A percentile compares a stretch with the other conserved stretches of the same genome.
Evolutionary conservation across 2,797 vertebrate genomes (phyloP).

Genomic region (Pterois miles): DNA sequence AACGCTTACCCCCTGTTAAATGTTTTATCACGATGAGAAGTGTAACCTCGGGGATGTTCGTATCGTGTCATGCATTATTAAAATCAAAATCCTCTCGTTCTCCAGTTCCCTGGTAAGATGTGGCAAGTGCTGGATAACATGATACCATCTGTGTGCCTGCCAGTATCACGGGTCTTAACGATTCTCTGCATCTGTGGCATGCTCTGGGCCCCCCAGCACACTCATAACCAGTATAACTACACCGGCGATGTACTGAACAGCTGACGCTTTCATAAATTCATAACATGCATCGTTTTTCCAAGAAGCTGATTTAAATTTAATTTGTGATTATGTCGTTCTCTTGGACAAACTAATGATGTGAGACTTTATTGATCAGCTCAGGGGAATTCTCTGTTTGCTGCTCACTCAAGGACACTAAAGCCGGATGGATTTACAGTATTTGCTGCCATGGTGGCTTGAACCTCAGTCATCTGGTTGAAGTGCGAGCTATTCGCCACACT

Average conservation of each 20-base stretch:
- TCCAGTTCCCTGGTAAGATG: conserved; percentile 15
- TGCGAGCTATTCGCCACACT: conserved; percentile 25
- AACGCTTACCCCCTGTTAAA: conserved; percentile 52
- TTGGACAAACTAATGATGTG: conserved; percentile 5
- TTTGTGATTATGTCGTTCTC: background rate
- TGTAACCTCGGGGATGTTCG: conserved; percentile 47
- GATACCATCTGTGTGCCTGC: conserved; percentile 47
- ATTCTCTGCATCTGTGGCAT: background rate
- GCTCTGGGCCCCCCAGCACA: background rate
- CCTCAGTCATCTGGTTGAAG: conserved; percentile 44
- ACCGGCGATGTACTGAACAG: conserved; percentile 3
- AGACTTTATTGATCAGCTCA: conserved; percentile 3
- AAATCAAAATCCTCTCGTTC: conserved; percentile 42
- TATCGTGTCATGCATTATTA: conserved; percentile 56
- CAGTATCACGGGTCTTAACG: background rate
- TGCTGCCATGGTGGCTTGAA: conserved; percentile 33
- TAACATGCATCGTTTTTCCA: background rate
- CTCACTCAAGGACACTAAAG: conserved; percentile 42
- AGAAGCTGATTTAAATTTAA: background rate
- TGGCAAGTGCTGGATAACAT: conserved; percentile 25
- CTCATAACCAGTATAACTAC: background rate
- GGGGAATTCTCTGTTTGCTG: conserved; percentile 8
- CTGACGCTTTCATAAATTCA: conserved; percentile 21
- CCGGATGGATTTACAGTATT: conserved; percentile 42
- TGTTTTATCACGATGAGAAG: conserved; percentile 63